Evolutionary conservation across 2,113 vertebrate genomes (phyloP).

Genomic region (Crotalus helleri): DNA sequence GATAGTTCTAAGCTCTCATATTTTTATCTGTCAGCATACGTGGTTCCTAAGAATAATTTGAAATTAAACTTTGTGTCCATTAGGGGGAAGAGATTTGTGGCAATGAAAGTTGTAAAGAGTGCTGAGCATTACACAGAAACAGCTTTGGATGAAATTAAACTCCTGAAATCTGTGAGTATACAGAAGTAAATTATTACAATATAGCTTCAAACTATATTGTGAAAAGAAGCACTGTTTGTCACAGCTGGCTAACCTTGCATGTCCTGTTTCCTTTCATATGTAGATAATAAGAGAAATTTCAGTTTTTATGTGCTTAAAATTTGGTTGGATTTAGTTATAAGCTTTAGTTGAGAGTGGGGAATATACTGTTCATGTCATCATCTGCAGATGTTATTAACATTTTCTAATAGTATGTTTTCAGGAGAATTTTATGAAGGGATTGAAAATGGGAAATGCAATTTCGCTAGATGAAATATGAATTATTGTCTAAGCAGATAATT

Average conservation of each 20-base stretch:
- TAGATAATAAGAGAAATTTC: not conserved
- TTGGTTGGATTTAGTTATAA: not conserved
- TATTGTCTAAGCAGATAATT: not conserved
- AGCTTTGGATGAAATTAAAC: constrained; percentile 93
- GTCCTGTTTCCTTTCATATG: not conserved
- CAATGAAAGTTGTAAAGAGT: constrained; percentile 99
- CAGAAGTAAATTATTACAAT: not conserved
- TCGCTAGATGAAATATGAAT: not conserved
- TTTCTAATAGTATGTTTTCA: not conserved
- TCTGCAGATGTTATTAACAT: not conserved
- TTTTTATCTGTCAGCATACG: not conserved
- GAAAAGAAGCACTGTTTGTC: not conserved
- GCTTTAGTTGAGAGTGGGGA: no score
- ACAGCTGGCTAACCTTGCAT: not conserved
- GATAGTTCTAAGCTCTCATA: not conserved
- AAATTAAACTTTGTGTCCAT: constrained; percentile 29
- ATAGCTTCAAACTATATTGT: not conserved
- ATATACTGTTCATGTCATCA: not conserved
- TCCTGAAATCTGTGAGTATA: constrained; percentile 87
- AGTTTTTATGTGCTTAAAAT: not conserved
- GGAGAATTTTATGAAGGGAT: not conserved
- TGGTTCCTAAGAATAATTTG: constrained; percentile 1
- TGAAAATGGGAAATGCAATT: not conserved
- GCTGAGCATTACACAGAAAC: constrained; percentile 99
- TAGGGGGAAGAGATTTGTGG: constrained; percentile 91